Base-by-base conservation (phyloP, 2,113 vertebrate species). In the Microcebus ravelobensis region DNA sequence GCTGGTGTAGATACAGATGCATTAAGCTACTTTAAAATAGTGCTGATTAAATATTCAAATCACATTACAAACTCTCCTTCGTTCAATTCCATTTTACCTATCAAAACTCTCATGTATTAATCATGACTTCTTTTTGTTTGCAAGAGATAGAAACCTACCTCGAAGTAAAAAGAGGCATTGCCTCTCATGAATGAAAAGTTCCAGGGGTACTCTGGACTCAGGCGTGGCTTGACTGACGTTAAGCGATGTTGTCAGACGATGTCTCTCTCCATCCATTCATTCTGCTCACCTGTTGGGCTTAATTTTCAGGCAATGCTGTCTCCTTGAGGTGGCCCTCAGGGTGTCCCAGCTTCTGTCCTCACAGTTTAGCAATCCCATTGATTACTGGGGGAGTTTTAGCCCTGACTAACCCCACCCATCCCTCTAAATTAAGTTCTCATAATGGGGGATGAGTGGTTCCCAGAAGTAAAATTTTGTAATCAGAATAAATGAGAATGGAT, bases 91-190 rank as follows among this genome's bases (percentile, higher is more conserved):
- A 15, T 80, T 87, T 80, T 92, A 11, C 42, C 52, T 85, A 13
- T 57, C 23, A 77, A 76, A 92, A 87, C 29, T 83, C 29, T 70
- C 36, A 29, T 31, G 8, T 83, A 48, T 91, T 81, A 88, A 86
- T 57, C 25, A 87, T 21, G 55, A 79, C 55, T 73, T 79, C 15
- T 31, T 96, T 94, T 87, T 93, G 42, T 81, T 92, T 81, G 10
- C 25, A 84, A 61, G 84, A 86, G 6, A 8, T n/a, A 50, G 48
- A 96, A 90, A 71, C 15, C 23, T 0, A 85, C 11, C 27, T 90
- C 50, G 52, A 76, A 81, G 65, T 57, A 39, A 84, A 34, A 80
- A 9, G 81, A 65, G 50, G 15, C 21, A 68, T 42, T 90, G 23
- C 34, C 11, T 90, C 7, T 74, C 39, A 8, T 23, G 65, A 52